phyloP scores from a whole-genome alignment of 1,140 invertebrate genomes.

The Zaprionus taronus region DNA sequence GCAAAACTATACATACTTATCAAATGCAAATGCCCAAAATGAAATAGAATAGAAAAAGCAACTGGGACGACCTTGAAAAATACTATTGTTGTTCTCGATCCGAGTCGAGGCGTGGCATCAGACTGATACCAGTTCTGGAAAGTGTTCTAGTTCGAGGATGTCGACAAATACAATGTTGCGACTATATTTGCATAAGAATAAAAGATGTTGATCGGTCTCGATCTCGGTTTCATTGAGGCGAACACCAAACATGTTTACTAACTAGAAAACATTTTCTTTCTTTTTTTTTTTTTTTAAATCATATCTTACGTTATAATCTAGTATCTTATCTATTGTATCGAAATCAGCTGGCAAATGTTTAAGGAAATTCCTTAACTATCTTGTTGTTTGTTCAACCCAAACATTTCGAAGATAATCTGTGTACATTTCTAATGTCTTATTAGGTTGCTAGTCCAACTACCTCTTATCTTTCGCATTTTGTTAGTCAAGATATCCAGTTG shows the following conservation, averaged over 20 bases:
- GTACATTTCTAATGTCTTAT: background rate
- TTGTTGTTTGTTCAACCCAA: background rate
- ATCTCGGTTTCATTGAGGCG: background rate
- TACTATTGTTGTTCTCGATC: constrained; percentile 10
- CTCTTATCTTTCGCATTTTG: background rate
- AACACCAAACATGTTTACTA: background rate
- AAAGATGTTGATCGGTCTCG: constrained; percentile 8
- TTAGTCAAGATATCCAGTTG: constrained; percentile 1
- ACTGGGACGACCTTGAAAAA: constrained; percentile 33
- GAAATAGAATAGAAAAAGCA: constrained; percentile 7
- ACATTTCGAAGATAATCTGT: constrained; percentile 6
- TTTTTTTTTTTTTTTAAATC: constrained; percentile 2
- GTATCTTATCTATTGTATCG: background rate
- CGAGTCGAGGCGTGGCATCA: constrained; percentile 16
- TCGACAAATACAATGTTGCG: background rate
- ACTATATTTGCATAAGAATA: constrained; percentile 47
- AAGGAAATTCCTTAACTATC: constrained; percentile 1
- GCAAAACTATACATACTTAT: constrained; percentile 24
- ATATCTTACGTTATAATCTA: background rate
- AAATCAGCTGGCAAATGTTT: background rate
- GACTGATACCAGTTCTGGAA: constrained; percentile 21
- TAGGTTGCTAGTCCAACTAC: background rate
- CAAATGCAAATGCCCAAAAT: constrained; percentile 51
- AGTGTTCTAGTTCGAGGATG: constrained; percentile 23
- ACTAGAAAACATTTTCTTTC: background rate